Evolutionary conservation across 2,113 vertebrate genomes (phyloP).

Genomic region (Percina caprodes): DNA sequence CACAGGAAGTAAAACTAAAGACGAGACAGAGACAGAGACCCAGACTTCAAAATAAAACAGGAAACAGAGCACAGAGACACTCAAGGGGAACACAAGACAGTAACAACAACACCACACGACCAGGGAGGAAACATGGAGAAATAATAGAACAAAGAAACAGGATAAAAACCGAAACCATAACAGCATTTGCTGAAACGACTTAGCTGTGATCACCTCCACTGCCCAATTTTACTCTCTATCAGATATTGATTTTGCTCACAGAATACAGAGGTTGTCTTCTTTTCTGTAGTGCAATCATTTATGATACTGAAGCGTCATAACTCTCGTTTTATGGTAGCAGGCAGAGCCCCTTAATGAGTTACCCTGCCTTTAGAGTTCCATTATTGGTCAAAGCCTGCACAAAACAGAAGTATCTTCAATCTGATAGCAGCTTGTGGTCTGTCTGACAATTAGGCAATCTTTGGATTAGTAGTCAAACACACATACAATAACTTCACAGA

Average conservation of each 20-base stretch:
- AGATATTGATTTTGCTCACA: neutral
- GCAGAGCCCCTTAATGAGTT: conserved; percentile 38
- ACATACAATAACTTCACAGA: conserved; percentile 44
- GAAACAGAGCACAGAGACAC: too few relatives aligned
- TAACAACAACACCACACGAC: too few relatives aligned
- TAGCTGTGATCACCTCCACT: neutral
- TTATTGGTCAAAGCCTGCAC: conserved; percentile 30
- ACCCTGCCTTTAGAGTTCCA: conserved; percentile 18
- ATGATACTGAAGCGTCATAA: conserved; percentile 19
- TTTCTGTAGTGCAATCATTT: conserved; percentile 6
- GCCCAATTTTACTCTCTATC: neutral
- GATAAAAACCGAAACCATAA: too few relatives aligned
- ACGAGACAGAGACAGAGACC: too few relatives aligned
- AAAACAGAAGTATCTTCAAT: conserved; percentile 28
- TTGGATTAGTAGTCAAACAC: conserved; percentile 44
- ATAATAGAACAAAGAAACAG: too few relatives aligned
- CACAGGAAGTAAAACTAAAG: too few relatives aligned
- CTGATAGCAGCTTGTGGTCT: conserved; percentile 32
- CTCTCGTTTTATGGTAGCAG: conserved; percentile 17
- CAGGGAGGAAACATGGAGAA: too few relatives aligned
- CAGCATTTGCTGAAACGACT: neutral
- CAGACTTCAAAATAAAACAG: too few relatives aligned
- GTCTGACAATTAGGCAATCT: conserved; percentile 44
- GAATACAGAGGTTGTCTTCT: conserved; percentile 1
- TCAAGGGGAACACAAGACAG: too few relatives aligned